Evolutionary conservation across 2,888 invertebrate species (phyloP), one percentile per base, ranked within the genome.

Genomic region (Melipona bicolor): DNA sequence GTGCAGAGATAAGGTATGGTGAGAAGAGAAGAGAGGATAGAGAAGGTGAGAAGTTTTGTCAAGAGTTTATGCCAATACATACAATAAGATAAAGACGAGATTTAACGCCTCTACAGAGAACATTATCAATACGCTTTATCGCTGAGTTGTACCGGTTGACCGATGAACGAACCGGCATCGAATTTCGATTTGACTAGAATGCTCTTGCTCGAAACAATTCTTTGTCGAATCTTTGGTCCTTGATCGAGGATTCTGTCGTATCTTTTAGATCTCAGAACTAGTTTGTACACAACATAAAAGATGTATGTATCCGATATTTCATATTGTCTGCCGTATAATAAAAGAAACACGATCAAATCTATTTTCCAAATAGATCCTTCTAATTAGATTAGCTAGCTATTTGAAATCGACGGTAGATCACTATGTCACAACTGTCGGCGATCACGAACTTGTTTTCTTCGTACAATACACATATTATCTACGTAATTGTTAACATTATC

Each of bases 201-300:
- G 32, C 32, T 32, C 68, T 56, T 54, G 27, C 76, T 74, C 67
- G 65, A 69, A 61, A 79, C 54, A 76, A 77, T 83, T 79, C 68
- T 84, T 87, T 69, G 80, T 87, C 82, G 83, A 89, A 81, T 84
- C 74, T 85, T 90, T 90, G 85, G 90, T 91, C 90, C 86, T 85
- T 84, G 76, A 67, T 85, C 83, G 85, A 87, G 81, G 75, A 67
- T 77, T 70, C 62, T 83, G 81, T 81, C 82, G 78, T 73, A 84
- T 89, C 89, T 86, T 87, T 89, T 88, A 87, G 81, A 65, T 88
- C 49, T 83, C 87, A 81, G 77, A 88, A 78, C 70, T 88, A 84
- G 85, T 83, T 84, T 81, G 68, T 64, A 71, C 67, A 71, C 62
- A 64, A 73, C 79, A 68, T 56, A 36, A 59, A 68, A 77, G 70